Base-by-base conservation (phyloP, 2,888 invertebrate genomes). In the Lymantria dispar region DNA sequence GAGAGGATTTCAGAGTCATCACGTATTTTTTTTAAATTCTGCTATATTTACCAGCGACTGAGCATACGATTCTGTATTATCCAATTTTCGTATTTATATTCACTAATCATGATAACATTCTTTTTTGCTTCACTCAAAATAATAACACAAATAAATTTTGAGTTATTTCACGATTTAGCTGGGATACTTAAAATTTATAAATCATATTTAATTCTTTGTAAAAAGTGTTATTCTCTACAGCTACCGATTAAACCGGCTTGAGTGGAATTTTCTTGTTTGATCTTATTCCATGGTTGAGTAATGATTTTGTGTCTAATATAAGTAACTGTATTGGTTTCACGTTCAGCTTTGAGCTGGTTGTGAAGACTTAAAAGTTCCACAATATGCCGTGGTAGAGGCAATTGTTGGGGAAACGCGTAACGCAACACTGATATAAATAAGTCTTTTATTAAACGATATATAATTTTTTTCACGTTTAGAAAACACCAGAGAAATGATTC, bases 401-500 rank as follows among this genome's bases (percentile, higher is more conserved):
- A 68, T 56, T 68, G 72, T 43, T 80, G 74, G 14, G 82, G 69
- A 59, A 68, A 76, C 66, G 85, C 62, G 55, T 76, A 75, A 49
- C 60, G 64, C 52, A 78, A 50, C 13, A 78, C 51, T 30, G 84
- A 70, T 50, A 62, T 55, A 55, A 73, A 71, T 44, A 85, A 59
- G 59, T 90, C 89, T 67, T 72, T 80, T 10, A 71, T 62, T 70
- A 88, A 74, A 47, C 89, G 85, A 46, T 52, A 56, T 12, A 74
- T 46, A 61, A 82, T 87, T 80, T 83, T 82, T 77, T 67, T 74
- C 58, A 72, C 60, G 62, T 87, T 87, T 69, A 53, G 60, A 68
- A 80, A 62, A 50, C 81, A 79, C 76, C 76, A 83, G 73, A 62
- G 72, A 78, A 87, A 67, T 58, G 73, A 72, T 70, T 77, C 87